Base-by-base conservation (phyloP, 64 coral and sea anemone genomes). In the Montipora capricornis region DNA sequence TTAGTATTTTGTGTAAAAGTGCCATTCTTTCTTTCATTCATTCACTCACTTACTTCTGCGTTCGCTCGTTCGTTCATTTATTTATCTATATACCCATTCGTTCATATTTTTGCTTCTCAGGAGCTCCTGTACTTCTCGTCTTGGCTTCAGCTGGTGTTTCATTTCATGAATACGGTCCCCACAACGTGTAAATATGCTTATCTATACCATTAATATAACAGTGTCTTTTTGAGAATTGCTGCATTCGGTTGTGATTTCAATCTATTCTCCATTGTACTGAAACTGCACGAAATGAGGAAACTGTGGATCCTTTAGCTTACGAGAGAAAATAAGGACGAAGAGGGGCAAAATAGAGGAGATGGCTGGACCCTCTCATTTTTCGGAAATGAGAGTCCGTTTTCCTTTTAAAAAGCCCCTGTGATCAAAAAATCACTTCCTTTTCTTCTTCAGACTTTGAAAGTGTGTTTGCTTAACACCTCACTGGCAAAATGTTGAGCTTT, bases 131-230 rank as follows among this genome's bases (percentile, higher is more conserved):
- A 0, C 53, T 93, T n/a, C 75, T 87, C 3, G 84, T 93, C 7
- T 80, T 60, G 20, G 84, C 66, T 10, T 88, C 92, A 20, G 29
- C 92, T 44, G 92, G 83, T 44, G 48, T 82, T 52, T 75, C 81
- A 11, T 93, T 93, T 15, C 15, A 93, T 46, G 50, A 93, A 68
- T 93, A 93, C 22, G 84, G 92, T 44, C 76, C 92, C 4, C 75
- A 81, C 20, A 88, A 93, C 44, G 87, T 93, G 92, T 93, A 73
- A 80, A 76, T 47, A 80, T 77, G 44, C 4, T 71, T 71, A 24
- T 14, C 49, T 2, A 73, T 1, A 46, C 64, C 9, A 44, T 84
- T 12, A 73, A 7, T 29, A 49, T 66, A 9, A 64, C 52, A 55
- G 10, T 10, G 10, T 55, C 52, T 10, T 55, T 55, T 55, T 16